Conservation (phyloP, 2,888 invertebrate genomes). For the Eupeodes luniger region DNA sequence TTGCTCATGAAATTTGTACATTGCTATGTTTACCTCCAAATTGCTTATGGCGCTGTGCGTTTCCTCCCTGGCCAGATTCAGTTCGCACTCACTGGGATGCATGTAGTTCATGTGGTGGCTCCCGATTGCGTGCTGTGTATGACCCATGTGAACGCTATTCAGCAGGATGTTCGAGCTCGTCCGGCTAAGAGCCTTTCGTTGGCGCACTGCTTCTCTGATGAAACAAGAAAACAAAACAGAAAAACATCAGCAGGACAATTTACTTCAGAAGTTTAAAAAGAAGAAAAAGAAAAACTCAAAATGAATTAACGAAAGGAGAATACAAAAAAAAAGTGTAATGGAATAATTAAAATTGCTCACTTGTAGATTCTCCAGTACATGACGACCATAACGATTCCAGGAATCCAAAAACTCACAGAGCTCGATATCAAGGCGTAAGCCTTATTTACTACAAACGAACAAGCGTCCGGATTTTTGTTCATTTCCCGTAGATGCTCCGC, state of each 20-base stretch:
- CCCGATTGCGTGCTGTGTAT: conserved; percentile 89
- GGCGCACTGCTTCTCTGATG: conserved; percentile 90
- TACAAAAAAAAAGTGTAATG: conserved; percentile 19
- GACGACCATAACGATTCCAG: conserved; percentile 95
- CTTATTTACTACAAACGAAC: conserved; percentile 93
- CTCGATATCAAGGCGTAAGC: conserved; percentile 95
- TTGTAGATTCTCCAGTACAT: conserved; percentile 94
- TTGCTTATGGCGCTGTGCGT: conserved; percentile 84
- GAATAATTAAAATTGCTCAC: conserved; percentile 78
- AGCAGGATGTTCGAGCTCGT: conserved; percentile 94
- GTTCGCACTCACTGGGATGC: conserved; percentile 87
- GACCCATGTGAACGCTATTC: conserved; percentile 93
- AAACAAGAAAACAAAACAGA: conserved; percentile 76
- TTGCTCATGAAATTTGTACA: conserved; percentile 52
- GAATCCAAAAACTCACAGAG: conserved; percentile 96
- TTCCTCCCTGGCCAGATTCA: conserved; percentile 83
- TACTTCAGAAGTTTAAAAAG: not conserved
- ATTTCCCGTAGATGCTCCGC: conserved; percentile 87
- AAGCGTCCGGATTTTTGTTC: conserved; percentile 89
- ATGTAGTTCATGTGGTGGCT: conserved; percentile 86
- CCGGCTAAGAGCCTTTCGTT: conserved; percentile 91
- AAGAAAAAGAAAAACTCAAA: conserved; percentile 3
- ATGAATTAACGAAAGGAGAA: conserved; percentile 1
- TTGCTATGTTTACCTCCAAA: conserved; percentile 81
- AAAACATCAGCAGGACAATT: conserved; percentile 10